Conservation (phyloP, 1,140 invertebrate species). For the Platyscapa corneri region DNA sequence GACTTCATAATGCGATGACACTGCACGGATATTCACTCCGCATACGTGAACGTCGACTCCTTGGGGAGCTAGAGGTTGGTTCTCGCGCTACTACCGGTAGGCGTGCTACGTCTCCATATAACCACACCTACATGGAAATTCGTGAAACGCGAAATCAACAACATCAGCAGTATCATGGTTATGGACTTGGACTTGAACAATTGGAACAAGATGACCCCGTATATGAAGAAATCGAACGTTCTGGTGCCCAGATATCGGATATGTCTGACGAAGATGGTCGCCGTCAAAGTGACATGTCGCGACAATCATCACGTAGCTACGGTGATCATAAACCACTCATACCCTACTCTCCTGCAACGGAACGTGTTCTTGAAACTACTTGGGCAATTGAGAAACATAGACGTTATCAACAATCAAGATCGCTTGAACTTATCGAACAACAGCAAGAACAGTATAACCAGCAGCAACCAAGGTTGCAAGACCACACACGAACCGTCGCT, state of each 20-base stretch:
- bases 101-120: constrained; percentile 75
- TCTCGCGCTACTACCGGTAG: constrained; percentile 62
- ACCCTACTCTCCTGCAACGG: constrained; percentile 79
- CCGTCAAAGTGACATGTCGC: constrained; percentile 84
- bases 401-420: constrained; percentile 56
- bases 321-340: constrained; percentile 86
- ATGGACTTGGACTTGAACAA: constrained; percentile 56
- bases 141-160: constrained; percentile 72
- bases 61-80: constrained; percentile 54
- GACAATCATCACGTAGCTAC: constrained; percentile 86
- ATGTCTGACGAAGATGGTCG: constrained; percentile 86
- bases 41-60: constrained; percentile 62
- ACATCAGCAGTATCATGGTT: constrained; percentile 61
- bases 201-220: constrained; percentile 81
- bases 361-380: constrained; percentile 68
- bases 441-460: constrained; percentile 65
- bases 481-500: constrained; percentile 81
- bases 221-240: constrained; percentile 86
- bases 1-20: constrained; percentile 74
- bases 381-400: constrained; percentile 49
- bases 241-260: constrained; percentile 82
- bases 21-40: constrained; percentile 67
- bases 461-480: constrained; percentile 73
- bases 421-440: constrained; percentile 47
- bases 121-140: constrained; percentile 81